A percentile compares a stretch with the other conserved stretches of the same genome.
Evolutionary conservation across 2,797 vertebrate genomes (phyloP).

Genomic region (Sebastes trivittatus): DNA sequence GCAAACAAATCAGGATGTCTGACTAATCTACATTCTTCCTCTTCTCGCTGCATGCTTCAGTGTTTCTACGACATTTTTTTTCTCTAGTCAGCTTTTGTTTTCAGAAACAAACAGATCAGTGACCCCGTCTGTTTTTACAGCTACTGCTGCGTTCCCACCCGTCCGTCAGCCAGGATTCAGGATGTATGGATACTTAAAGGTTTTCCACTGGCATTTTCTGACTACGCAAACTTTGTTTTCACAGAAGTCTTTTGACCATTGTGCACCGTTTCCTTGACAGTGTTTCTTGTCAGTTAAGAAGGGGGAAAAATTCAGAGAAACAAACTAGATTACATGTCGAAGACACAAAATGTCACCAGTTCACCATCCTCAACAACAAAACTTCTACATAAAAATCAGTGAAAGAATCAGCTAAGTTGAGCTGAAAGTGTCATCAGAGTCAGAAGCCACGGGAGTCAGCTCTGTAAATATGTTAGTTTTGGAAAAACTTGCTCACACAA

Average conservation of each 20-base stretch:
- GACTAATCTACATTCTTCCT: neutral
- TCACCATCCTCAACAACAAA: neutral
- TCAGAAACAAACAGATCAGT: constrained; percentile 24
- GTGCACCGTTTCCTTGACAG: constrained; percentile 15
- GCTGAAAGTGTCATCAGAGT: rapidly evolving
- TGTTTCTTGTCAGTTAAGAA: constrained; percentile 3
- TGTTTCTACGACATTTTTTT: neutral
- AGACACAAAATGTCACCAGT: neutral
- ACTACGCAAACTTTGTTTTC: constrained; percentile 22
- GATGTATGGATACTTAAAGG: constrained; percentile 2
- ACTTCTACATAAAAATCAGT: neutral
- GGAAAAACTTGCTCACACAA: constrained; percentile 34
- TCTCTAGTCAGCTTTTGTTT: constrained; percentile 18
- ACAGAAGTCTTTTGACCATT: constrained; percentile 17
- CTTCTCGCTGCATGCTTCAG: neutral
- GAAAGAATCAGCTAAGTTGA: neutral
- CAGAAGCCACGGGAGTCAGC: constrained; percentile 7
- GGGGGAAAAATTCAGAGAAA: neutral
- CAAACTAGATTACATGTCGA: neutral
- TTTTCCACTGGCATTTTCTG: constrained; percentile 19
- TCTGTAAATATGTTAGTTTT: constrained; percentile 4
- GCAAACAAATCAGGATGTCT: neutral
- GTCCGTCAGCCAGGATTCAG: neutral
- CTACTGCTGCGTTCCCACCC: constrained; percentile 6
- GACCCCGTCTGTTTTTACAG: constrained; percentile 6